Base-by-base conservation (phyloP, 1,140 invertebrate species). In the Leptonema lineaticorne region DNA sequence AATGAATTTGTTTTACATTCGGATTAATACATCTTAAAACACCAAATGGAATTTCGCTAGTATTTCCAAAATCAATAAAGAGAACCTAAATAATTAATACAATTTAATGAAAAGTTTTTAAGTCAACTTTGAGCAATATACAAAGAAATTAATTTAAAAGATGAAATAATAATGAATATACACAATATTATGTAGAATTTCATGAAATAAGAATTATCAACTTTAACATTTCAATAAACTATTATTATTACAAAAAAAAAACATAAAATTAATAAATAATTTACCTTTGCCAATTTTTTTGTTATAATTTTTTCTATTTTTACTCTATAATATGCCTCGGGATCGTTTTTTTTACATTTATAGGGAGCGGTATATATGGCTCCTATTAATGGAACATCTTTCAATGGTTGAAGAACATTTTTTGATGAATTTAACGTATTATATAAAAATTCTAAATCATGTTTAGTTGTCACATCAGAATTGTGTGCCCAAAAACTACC, bases 61-160 rank as follows among this genome's bases (percentile, higher is more conserved):
- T 79, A 70, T 87, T 87, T n/a, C 94, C 94, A 78, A 84, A 90
- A 77, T 97, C 94, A 20, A 95, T 86, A 75, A 89, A 94, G 50
- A 87, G 84, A 3, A 95, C 85, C 81, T 84, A 64, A 62, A 41
- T 28, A 33, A 33, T 33, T 33, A 33, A 33, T 6, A 33, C 29
- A 33, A 33, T n/a, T n/a, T n/a, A n/a, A n/a, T n/a, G n/a, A n/a
- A n/a, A n/a, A n/a, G n/a, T n/a, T n/a, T n/a, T n/a, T n/a, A n/a
- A n/a, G n/a, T n/a, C n/a, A n/a, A n/a, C n/a, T n/a, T n/a, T n/a
- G n/a, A n/a, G n/a, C n/a, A n/a, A n/a, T n/a, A n/a, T n/a, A n/a
- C n/a, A n/a, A n/a, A n/a, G n/a, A n/a, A n/a, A n/a, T n/a, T n/a
- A n/a, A n/a, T n/a, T n/a, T n/a, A n/a, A n/a, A n/a, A n/a, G n/a